Conservation (phyloP, 2,113 vertebrate genomes). For the Arizona elegans region DNA sequence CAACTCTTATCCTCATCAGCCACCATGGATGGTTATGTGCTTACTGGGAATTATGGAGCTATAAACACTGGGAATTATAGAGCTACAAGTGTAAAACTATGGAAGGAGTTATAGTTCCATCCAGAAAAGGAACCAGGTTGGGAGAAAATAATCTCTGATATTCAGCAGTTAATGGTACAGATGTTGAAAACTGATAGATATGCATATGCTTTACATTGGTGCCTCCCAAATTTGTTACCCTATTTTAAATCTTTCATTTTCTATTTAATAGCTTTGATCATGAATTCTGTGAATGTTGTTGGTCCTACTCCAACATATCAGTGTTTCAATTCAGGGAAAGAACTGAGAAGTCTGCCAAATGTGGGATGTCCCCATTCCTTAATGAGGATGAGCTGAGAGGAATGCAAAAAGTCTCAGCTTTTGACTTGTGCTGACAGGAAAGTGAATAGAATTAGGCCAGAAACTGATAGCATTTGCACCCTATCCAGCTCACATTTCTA, state of each 20-base stretch:
- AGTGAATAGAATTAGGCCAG: background rate
- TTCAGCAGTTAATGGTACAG: background rate
- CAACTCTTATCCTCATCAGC: background rate
- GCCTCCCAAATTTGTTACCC: constrained; percentile 2
- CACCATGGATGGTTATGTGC: background rate
- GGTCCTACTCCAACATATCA: background rate
- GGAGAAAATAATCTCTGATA: background rate
- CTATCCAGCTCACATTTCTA: background rate
- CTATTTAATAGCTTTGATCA: constrained; percentile 8
- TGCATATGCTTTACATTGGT: background rate
- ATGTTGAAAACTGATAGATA: background rate
- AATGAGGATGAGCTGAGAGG: background rate
- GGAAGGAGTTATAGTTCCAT: background rate
- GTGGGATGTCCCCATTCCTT: background rate
- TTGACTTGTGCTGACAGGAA: background rate
- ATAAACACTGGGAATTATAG: no score
- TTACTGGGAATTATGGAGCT: background rate
- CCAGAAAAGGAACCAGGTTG: background rate
- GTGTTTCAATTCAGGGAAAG: background rate
- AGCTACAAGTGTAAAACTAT: background rate
- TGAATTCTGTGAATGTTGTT: background rate
- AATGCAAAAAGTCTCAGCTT: background rate
- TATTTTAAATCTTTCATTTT: constrained; percentile 23
- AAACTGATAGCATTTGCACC: background rate
- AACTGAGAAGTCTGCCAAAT: background rate